Base-by-base conservation (phyloP, 2,113 vertebrate genomes). In the Forbesichthys agassizii region DNA sequence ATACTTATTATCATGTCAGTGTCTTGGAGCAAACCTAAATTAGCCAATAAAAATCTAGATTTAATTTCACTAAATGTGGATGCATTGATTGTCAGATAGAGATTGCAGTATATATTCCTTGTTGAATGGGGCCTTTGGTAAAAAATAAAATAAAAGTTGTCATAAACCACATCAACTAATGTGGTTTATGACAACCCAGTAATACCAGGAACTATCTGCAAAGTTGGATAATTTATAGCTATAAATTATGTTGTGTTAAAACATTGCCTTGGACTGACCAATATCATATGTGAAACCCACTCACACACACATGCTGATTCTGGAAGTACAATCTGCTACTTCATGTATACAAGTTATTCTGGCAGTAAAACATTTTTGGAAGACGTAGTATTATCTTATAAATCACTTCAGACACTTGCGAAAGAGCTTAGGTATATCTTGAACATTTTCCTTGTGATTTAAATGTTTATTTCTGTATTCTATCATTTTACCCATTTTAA, bases 181-280 rank as follows among this genome's bases (percentile, higher is more conserved):
- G 47, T 61, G 68, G 61, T 71, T 33, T 61, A 57, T 5, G 58
- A 65, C 64, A 69, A 77, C 64, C 48, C 51, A 49, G 69, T 57
- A 76, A 74, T 79, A 77, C 77, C 20, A 52, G 72, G 75, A 80
- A 88, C 66, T 80, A 62, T 71, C 58, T 76, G 68, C 69, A 58
- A 76, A 74, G 70, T 57, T 18, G 65, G 48, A 63, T 77, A 73
- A 82, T 80, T 76, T 73, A 82, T 74, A 74, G 62, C 48, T 42
- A 58, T 67, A 69, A 69, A 75, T 83, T 75, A 81, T 83, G 74
- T 74, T 78, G 27, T 83, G 70, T 77, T 75, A 75, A 77, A 77
- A 83, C 78, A 78, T 73, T 20, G 61, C 61, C 61, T 77, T 75
- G 63, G 83, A 83, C 66, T 84, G 73, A 79, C 77, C 73, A 14